Conservation (phyloP, 2,888 invertebrate genomes). For the Clepsis dumicolana region DNA sequence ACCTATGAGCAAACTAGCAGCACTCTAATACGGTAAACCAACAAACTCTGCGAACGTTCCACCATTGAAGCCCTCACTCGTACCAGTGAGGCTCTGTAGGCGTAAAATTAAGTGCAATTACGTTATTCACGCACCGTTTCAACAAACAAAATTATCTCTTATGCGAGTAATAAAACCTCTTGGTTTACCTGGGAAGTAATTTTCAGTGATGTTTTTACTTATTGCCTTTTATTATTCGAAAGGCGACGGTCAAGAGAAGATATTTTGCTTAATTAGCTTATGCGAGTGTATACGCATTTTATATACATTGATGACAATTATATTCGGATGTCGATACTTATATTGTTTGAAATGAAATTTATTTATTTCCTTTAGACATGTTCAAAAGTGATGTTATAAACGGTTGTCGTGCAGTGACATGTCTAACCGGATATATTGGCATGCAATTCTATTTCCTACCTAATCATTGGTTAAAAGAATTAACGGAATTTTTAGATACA, state of each 20-base stretch:
- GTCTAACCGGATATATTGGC: too few species aligned
- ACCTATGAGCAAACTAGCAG: not conserved
- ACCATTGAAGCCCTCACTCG: not conserved
- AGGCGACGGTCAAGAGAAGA: constrained; percentile 39
- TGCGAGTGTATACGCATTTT: not conserved
- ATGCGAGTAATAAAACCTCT: constrained; percentile 16
- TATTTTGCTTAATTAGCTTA: constrained; percentile 6
- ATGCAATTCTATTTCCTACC: too few species aligned
- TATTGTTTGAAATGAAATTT: too few species aligned
- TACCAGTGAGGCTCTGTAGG: not conserved
- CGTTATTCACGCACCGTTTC: constrained; percentile 41
- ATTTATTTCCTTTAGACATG: too few species aligned
- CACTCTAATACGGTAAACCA: constrained; percentile 20
- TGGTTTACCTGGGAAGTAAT: constrained; percentile 16
- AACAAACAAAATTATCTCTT: constrained; percentile 27
- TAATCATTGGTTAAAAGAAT: too few species aligned
- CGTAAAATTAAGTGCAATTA: constrained; percentile 44
- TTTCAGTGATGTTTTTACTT: constrained; percentile 7
- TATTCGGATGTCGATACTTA: not conserved
- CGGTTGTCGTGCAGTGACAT: too few species aligned
- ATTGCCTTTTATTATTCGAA: constrained; percentile 23
- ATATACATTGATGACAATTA: not conserved
- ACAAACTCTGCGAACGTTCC: constrained; percentile 18
- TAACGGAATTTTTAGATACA: too few species aligned
- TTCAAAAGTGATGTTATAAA: too few species aligned